Conservation (phyloP, 2,113 vertebrate genomes). For the Tetrax tetrax region DNA sequence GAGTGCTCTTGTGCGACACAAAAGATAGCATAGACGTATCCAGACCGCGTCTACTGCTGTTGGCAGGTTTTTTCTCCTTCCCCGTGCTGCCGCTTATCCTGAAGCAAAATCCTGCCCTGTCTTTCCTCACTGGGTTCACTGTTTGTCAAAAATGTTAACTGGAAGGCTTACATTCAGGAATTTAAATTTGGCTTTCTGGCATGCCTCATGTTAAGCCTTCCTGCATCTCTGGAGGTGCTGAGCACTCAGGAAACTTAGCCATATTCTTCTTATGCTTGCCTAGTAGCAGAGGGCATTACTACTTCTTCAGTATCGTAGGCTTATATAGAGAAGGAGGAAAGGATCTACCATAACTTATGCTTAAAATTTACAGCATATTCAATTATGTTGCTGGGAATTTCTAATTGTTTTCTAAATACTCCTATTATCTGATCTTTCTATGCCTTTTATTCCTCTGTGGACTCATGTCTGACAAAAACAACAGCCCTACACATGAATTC, state of each 20-base stretch:
- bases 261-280: neutral
- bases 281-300: neutral
- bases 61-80: neutral
- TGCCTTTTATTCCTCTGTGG: neutral
- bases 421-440: conserved; percentile 10
- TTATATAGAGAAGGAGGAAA: neutral
- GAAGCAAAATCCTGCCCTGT: neutral
- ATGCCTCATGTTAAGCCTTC: neutral
- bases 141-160: neutral
- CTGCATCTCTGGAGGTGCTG: neutral
- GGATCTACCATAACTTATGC: neutral
- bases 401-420: conserved; percentile 28
- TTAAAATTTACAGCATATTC: neutral
- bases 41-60: neutral
- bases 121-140: neutral
- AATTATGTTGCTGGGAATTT: conserved; percentile 18
- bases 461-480: neutral
- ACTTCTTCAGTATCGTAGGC: neutral
- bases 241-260: neutral
- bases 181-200: neutral
- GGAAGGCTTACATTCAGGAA: neutral
- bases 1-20: rapidly evolving
- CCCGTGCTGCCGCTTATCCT: neutral
- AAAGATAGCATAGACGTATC: neutral
- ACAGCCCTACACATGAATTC: neutral